Base-by-base conservation (phyloP, 2,797 vertebrate species). In the Cyprinodon diabolis region DNA sequence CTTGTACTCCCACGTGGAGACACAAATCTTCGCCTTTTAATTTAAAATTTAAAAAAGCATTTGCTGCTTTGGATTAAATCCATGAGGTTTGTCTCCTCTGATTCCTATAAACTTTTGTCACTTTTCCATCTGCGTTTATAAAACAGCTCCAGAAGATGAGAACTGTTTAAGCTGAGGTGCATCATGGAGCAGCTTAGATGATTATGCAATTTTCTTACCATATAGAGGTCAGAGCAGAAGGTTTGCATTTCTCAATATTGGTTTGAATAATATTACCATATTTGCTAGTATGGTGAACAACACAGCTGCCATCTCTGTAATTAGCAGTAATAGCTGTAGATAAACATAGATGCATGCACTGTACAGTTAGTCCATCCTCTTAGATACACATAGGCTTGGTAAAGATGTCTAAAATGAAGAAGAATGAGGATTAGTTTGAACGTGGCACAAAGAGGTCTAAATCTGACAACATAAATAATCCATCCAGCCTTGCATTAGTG, bases 1-100 rank as follows among this genome's bases (percentile, higher is more conserved):
- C 62, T 54, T 80, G 72, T 11, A 80, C 66, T 68, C 73, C 69
- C 55, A 73, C 49, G 14, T 58, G 74, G 73, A 70, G 71, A 60
- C 67, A 63, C 56, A 63, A 80, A 69, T 78, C 68, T 40, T 73
- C 25, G 80, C 68, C 51, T 80, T 80, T 83, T 72, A 49, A 76
- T 81, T 87, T 75, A 49, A 86, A 86, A 85, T 82, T 51, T 52
- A 83, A 77, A 35, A 67, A 73, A 60, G 43, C 60, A 17, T 48
- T 74, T 51, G 23, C 13, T 37, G 63, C 9, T 66, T 72, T 56
- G 15, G 67, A 55, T 48, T 54, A 3, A 8, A 19, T 19, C 13
- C 17, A 19, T 30, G 9, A 66, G 11, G 17, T 66, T 56, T 51
- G 43, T 51, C 75, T 67, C 35, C n/a, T 69, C 21, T 57, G 19